These are phyloP conservation scores for Stegodyphus mimosarum DNA, from an alignment of 1,140 invertebrate genomes.

Conservation along the genomic window DNA sequence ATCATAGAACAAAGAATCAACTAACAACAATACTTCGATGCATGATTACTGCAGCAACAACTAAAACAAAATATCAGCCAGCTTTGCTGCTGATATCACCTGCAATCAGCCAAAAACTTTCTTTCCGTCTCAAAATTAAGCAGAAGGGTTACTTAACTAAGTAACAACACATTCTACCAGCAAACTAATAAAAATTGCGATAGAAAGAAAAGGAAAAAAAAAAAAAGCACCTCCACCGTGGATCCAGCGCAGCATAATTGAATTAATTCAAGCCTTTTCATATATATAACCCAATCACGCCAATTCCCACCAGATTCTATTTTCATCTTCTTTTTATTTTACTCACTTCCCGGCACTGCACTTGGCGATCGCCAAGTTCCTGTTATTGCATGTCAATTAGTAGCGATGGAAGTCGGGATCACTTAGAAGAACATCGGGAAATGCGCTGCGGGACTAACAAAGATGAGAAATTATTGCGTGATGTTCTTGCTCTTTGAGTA, in stretches of 20 bases:
- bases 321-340: neutral
- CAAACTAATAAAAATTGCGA: no score
- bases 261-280: conserved; percentile 56
- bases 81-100: no score
- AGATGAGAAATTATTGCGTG: conserved; percentile 43
- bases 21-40: neutral
- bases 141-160: no score
- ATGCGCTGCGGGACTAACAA: neutral
- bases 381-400: conserved; percentile 52
- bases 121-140: no score
- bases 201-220: no score
- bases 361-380: conserved; percentile 48
- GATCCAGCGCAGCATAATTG: conserved; percentile 17
- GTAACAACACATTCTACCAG: no score
- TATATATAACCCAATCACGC: conserved; percentile 57
- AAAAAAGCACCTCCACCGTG: no score
- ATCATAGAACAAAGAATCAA: no score
- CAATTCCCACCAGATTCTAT: conserved; percentile 50
- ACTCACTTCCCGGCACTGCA: neutral
- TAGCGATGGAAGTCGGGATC: conserved; percentile 11
- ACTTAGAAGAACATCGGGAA: neutral
- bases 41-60: neutral
- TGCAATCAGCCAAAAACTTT: no score
- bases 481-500: neutral
- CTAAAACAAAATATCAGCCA: no score